A percentile compares a stretch with the other conserved stretches of the same genome.
These are phyloP conservation scores for Pheucticus melanocephalus DNA, from an alignment of 2,113 vertebrate species.

Conservation along the genomic window DNA sequence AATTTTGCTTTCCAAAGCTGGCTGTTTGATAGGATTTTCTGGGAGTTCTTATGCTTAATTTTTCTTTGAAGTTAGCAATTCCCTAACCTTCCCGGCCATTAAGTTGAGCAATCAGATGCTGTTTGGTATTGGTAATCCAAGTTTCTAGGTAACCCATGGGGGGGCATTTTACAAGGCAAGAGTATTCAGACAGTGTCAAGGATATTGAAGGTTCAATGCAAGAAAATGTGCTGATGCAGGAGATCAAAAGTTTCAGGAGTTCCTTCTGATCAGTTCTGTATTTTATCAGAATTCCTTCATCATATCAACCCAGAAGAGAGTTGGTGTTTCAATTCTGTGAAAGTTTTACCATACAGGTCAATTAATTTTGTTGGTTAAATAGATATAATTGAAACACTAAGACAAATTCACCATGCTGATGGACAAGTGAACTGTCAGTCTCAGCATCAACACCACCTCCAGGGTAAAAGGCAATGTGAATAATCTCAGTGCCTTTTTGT, in stretches of 20 bases:
- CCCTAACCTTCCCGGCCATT: not conserved
- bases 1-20: not conserved
- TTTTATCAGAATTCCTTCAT: not conserved
- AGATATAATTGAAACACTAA: not conserved
- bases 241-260: not conserved
- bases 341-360: not conserved
- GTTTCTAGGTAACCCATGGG: not conserved
- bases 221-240: not conserved
- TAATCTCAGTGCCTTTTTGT: not conserved
- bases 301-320: not conserved
- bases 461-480: not conserved
- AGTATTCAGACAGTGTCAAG: not conserved
- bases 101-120: not conserved
- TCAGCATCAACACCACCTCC: not conserved
- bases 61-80: not conserved
- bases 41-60: not conserved
- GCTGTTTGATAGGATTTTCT: not conserved
- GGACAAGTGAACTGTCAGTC: not conserved
- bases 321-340: not conserved
- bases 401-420: not conserved
- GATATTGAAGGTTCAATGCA: not conserved
- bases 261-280: not conserved
- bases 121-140: not conserved
- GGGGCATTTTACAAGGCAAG: not conserved
- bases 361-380: not conserved